Conservation (phyloP, 2,113 vertebrate species). For the Dinomys branickii region DNA sequence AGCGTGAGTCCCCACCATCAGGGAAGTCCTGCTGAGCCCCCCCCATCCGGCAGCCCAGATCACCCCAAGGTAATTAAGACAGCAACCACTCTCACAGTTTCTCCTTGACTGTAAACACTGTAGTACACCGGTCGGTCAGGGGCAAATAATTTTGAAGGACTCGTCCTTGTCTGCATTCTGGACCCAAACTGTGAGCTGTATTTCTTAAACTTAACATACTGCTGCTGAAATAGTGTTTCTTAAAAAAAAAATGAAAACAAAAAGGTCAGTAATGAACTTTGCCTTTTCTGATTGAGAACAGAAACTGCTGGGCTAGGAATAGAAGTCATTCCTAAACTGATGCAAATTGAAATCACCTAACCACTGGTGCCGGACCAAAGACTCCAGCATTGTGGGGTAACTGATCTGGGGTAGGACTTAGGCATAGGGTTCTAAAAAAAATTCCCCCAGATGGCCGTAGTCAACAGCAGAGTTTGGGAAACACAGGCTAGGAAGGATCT, state of each 20-base stretch:
- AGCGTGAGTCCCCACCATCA: neutral
- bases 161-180: neutral
- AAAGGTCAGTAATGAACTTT: neutral
- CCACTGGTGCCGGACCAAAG: neutral
- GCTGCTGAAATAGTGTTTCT: neutral
- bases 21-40: neutral
- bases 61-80: rapidly evolving
- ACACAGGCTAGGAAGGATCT: rapidly evolving
- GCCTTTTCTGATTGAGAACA: neutral
- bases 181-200: neutral
- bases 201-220: neutral
- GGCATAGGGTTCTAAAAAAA: neutral
- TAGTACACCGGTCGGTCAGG: neutral
- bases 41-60: rapidly evolving
- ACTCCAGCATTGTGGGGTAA: neutral
- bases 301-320: neutral
- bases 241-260: neutral
- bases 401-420: neutral
- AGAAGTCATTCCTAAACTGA: neutral
- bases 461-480: neutral
- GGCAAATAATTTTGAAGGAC: neutral
- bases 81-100: neutral
- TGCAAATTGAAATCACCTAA: neutral
- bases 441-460: neutral
- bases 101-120: neutral